A percentile compares a stretch with the other conserved stretches of the same genome.
Evolutionary conservation across 2,888 invertebrate species (phyloP).

Genomic region (Carcina quercana): DNA sequence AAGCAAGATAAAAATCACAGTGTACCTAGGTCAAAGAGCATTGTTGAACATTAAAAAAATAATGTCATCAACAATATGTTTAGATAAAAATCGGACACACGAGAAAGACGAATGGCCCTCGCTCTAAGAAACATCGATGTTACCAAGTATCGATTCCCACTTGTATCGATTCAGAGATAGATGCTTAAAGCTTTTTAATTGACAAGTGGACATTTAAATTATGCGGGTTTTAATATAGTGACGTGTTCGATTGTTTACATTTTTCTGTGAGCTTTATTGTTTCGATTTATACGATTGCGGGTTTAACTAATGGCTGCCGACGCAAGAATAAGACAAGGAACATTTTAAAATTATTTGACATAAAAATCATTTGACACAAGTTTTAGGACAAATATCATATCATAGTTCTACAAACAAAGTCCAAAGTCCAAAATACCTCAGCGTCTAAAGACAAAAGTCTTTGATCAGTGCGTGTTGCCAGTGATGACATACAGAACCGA

Average conservation of each 20-base stretch:
- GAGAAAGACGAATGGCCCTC: slow-evolving; percentile 46
- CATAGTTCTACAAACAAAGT: no score
- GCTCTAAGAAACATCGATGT: slow-evolving; percentile 34
- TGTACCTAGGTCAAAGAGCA: slow-evolving; percentile 28
- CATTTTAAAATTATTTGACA: no score
- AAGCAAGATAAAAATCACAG: slow-evolving; percentile 1
- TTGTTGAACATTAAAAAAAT: slow-evolving; percentile 33
- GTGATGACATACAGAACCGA: no score
- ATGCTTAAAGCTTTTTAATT: slow-evolving; percentile 46
- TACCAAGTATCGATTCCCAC: slow-evolving; percentile 39
- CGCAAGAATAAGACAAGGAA: no score
- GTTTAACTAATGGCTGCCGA: no score
- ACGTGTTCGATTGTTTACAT: not conserved
- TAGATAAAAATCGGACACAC: slow-evolving; percentile 53
- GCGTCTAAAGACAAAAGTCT: no score
- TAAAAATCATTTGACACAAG: no score
- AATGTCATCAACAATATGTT: slow-evolving; percentile 41
- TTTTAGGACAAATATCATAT: no score
- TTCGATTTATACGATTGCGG: no score
- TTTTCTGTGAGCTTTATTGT: no score
- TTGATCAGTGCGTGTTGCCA: no score
- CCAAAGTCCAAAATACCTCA: no score
- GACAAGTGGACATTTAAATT: slow-evolving; percentile 36
- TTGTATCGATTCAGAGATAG: slow-evolving; percentile 42
- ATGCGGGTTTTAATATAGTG: slow-evolving; percentile 2